A percentile compares a stretch with the other conserved stretches of the same genome.
Evolutionary conservation across 2,888 invertebrate genomes (phyloP).

Genomic region (Geotrupes spiniger): DNA sequence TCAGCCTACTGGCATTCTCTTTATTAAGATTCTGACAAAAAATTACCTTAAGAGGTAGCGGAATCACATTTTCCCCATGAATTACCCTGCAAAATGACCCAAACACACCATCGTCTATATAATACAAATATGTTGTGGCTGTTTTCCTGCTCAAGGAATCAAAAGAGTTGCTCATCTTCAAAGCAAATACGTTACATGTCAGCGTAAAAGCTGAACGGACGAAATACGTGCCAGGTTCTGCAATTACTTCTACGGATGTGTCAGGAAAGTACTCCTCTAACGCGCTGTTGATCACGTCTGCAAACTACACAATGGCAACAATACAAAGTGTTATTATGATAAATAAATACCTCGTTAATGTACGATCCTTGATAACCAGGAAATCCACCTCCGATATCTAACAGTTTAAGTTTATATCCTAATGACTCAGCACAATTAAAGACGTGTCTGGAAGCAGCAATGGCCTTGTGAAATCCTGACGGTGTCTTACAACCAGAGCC

Average conservation of each 20-base stretch:
- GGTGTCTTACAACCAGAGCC: constrained; percentile 46
- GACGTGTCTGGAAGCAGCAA: constrained; percentile 51
- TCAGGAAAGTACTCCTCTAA: constrained; percentile 56
- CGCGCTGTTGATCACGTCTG: constrained; percentile 53
- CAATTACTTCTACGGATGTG: constrained; percentile 50
- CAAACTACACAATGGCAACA: constrained; percentile 32
- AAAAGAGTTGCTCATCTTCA: constrained; percentile 22
- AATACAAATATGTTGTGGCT: constrained; percentile 52
- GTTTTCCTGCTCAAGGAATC: constrained; percentile 22
- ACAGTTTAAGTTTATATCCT: constrained; percentile 54
- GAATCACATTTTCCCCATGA: not conserved
- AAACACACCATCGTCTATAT: constrained; percentile 63
- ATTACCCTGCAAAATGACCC: constrained; percentile 61
- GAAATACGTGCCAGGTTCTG: constrained; percentile 63
- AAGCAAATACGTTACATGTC: constrained; percentile 53
- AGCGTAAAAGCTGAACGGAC: constrained; percentile 60
- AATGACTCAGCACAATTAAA: constrained; percentile 52
- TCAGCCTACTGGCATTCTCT: no score
- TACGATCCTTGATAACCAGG: constrained; percentile 50
- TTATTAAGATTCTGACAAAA: no score
- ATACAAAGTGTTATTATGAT: constrained; percentile 17
- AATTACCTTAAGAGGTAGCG: constrained; percentile 1
- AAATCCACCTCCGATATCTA: constrained; percentile 62
- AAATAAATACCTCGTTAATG: constrained; percentile 37
- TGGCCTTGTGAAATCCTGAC: constrained; percentile 54